Evolutionary conservation across 2,888 invertebrate species (phyloP).

Genomic region (Trissoscelio sp.): DNA sequence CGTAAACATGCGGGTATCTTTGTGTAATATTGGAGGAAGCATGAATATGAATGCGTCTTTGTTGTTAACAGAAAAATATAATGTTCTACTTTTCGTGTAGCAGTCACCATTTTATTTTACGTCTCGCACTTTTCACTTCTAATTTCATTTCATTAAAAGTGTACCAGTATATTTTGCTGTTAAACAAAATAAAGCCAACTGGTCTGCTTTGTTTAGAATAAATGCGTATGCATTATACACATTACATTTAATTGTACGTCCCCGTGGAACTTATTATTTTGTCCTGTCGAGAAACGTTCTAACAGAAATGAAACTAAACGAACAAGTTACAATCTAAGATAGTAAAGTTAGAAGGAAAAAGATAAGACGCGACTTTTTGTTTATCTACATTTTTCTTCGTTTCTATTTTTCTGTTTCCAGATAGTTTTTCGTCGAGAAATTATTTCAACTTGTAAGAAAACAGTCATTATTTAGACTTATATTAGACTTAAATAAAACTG

Average conservation of each 20-base stretch:
- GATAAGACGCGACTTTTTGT: background rate
- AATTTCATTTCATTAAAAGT: background rate
- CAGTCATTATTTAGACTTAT: too few relatives aligned
- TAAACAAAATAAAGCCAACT: background rate
- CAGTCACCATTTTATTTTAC: background rate
- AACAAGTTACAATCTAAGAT: background rate
- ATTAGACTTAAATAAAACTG: too few relatives aligned
- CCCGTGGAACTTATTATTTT: too few relatives aligned
- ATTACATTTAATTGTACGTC: too few relatives aligned
- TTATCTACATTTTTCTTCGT: background rate
- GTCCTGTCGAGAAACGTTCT: background rate
- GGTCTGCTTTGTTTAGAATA: background rate
- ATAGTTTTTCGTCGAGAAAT: too few relatives aligned
- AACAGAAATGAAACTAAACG: too few relatives aligned
- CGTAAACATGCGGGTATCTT: conserved; percentile 46
- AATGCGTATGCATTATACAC: too few relatives aligned
- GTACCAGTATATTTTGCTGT: too few relatives aligned
- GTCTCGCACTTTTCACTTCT: background rate
- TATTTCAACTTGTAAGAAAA: too few relatives aligned
- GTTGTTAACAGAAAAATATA: conserved; percentile 13
- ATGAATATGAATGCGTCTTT: conserved; percentile 21
- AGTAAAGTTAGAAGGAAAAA: background rate
- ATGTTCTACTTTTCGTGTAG: conserved; percentile 21
- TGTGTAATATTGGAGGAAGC: conserved; percentile 28
- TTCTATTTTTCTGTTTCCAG: too few relatives aligned